phyloP scores from a whole-genome alignment of 23 tunicate species.

The Oikopleura dioica region DNA sequence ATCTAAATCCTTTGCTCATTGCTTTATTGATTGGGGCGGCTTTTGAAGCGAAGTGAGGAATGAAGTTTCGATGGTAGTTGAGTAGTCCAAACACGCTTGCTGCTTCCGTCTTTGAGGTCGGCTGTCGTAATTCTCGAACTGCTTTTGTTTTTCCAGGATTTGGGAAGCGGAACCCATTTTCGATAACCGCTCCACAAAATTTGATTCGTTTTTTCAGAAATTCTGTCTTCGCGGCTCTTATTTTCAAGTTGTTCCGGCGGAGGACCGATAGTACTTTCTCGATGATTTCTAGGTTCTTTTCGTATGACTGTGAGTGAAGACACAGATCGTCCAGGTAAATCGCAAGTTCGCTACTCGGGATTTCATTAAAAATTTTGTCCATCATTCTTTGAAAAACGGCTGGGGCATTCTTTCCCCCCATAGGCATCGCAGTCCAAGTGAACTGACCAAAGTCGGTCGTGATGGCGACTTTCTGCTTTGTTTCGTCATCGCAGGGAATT shows the following conservation, averaged over 20 bases:
- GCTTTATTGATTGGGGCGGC: neutral
- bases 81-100: neutral
- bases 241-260: neutral
- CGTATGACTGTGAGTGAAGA: neutral
- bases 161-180: neutral
- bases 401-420: neutral
- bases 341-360: neutral
- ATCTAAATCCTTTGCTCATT: neutral
- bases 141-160: neutral
- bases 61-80: neutral
- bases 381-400: neutral
- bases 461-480: neutral
- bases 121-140: neutral
- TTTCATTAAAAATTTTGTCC: neutral
- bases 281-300: neutral
- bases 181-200: neutral
- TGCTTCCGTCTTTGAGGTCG: neutral
- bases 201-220: neutral
- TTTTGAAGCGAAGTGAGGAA: neutral
- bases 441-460: neutral
- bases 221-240: neutral
- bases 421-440: neutral
- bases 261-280: neutral
- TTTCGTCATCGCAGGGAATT: neutral
- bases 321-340: neutral